Evolutionary conservation across 2,113 vertebrate species (phyloP).

Genomic region (Accipiter virgatus): DNA sequence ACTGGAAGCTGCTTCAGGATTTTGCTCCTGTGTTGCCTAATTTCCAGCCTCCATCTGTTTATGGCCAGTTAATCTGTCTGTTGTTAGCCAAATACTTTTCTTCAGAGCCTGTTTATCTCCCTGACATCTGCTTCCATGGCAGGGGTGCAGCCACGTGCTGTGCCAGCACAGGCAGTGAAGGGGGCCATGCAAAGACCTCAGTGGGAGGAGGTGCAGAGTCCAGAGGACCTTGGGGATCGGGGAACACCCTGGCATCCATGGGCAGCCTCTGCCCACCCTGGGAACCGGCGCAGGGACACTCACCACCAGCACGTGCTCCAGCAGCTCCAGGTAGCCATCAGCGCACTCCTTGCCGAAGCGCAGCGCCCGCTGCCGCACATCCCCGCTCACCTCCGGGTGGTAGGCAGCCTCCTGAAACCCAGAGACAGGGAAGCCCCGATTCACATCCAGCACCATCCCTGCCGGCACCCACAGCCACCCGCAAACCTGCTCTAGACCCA

Average conservation of each 20-base stretch:
- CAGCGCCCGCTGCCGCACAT: constrained; percentile 87
- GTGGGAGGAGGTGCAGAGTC: neutral
- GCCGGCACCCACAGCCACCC: neutral
- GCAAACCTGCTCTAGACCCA: fast-evolving
- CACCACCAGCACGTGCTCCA: constrained; percentile 96
- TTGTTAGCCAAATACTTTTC: constrained; percentile 21
- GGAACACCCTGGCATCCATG: neutral
- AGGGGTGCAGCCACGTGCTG: neutral
- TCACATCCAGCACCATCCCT: neutral
- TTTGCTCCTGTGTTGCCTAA: neutral
- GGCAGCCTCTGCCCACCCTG: neutral
- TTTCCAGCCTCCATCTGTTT: constrained; percentile 25
- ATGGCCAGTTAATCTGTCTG: neutral
- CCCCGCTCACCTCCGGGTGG: constrained; percentile 88
- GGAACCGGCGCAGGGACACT: neutral
- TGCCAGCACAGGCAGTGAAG: neutral
- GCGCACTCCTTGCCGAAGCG: constrained; percentile 93
- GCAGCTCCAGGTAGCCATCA: constrained; percentile 88
- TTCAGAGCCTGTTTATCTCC: neutral
- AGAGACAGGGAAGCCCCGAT: fast-evolving
- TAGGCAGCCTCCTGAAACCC: constrained; percentile 87
- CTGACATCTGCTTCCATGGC: neutral
- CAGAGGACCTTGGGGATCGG: neutral
- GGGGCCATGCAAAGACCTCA: neutral
- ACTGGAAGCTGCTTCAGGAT: neutral